A percentile compares a stretch with the other conserved stretches of the same genome.
Evolutionary conservation across 2,797 vertebrate genomes (phyloP).

Genomic region (Sphenopsis melanotis): DNA sequence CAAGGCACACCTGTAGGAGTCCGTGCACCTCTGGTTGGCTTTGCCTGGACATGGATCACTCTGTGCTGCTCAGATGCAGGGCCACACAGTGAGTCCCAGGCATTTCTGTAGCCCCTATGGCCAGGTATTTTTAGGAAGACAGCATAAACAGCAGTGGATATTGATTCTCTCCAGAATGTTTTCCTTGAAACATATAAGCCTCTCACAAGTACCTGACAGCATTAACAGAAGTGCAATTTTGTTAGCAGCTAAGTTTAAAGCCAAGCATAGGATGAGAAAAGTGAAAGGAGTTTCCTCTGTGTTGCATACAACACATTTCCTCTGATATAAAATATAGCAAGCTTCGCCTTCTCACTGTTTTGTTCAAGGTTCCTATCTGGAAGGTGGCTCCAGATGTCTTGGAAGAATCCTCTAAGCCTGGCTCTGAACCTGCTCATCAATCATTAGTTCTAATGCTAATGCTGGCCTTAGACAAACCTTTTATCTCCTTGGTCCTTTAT

Average conservation of each 20-base stretch:
- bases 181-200: background rate
- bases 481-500: background rate
- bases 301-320: background rate
- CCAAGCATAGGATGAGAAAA: background rate
- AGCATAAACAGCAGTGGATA: background rate
- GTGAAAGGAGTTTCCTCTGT: background rate
- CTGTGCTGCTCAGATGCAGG: background rate
- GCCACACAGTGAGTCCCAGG: fast-evolving
- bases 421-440: background rate
- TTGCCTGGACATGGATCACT: fast-evolving
- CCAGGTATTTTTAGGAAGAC: fast-evolving
- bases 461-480: background rate
- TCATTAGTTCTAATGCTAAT: background rate
- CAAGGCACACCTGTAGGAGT: background rate
- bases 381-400: background rate
- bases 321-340: background rate
- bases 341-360: background rate
- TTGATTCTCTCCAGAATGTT: background rate
- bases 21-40: fast-evolving
- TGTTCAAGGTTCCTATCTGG: background rate
- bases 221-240: background rate
- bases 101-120: background rate
- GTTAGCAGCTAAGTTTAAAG: background rate
- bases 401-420: background rate
- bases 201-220: background rate